Conservation (phyloP, 2,113 vertebrate genomes). For the Cryptomyrus ogoouensis region DNA sequence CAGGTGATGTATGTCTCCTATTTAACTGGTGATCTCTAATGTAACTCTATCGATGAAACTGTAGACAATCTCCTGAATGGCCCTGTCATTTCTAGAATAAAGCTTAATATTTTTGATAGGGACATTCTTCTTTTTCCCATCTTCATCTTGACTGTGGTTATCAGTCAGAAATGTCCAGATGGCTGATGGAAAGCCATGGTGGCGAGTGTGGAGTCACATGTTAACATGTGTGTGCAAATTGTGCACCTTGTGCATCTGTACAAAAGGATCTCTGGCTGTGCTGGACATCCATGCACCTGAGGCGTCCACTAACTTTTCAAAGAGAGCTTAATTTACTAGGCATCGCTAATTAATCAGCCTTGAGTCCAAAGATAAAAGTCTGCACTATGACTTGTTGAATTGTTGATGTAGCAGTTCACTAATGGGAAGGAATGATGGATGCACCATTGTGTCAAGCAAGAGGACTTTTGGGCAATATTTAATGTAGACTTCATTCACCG, state of each 20-base stretch:
- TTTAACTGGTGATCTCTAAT: not conserved
- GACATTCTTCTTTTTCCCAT: not conserved
- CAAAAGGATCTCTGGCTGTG: not conserved
- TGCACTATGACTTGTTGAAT: not conserved
- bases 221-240: not conserved
- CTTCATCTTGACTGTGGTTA: not conserved
- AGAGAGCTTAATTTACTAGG: not conserved
- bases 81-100: not conserved
- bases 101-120: not conserved
- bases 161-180: not conserved
- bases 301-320: not conserved
- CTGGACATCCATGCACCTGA: not conserved
- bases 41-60: not conserved
- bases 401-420: not conserved
- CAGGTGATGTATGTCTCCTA: not conserved
- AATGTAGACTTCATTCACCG: not conserved
- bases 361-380: not conserved
- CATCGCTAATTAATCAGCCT: not conserved
- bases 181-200: not conserved
- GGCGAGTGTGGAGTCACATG: not conserved
- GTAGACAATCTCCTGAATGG: not conserved
- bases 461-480: not conserved
- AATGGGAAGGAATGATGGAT: constrained; percentile 5
- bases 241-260: not conserved
- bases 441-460: not conserved